Evolutionary conservation across 2,113 vertebrate genomes (phyloP).

Genomic region (Esox niger): DNA sequence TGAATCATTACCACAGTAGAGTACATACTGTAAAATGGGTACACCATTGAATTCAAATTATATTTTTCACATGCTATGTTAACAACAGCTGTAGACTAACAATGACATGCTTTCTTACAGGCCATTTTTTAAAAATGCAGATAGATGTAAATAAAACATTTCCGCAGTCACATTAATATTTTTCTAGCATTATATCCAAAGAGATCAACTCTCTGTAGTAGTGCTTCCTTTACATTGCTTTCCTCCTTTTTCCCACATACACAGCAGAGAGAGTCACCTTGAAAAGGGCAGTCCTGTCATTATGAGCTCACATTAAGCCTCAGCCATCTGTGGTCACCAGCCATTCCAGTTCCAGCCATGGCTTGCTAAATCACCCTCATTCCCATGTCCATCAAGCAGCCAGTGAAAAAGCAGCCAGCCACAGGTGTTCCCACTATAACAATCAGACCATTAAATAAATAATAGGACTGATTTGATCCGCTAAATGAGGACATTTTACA

Average conservation of each 20-base stretch:
- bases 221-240: slow-evolving; percentile 9
- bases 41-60: no score
- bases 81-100: no score
- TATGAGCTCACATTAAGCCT: slow-evolving; percentile 48
- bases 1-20: no score
- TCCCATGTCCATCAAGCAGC: slow-evolving; percentile 52
- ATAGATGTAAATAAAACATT: no score
- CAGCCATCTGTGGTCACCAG: slow-evolving; percentile 63
- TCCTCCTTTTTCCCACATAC: slow-evolving; percentile 11
- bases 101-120: no score
- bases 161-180: no score
- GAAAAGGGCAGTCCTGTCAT: slow-evolving; percentile 48
- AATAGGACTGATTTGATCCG: no score
- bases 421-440: slow-evolving; percentile 43
- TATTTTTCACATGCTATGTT: no score
- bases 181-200: neutral
- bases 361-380: slow-evolving; percentile 39
- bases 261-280: slow-evolving; percentile 57
- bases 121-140: no score
- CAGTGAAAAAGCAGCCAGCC: slow-evolving; percentile 51
- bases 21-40: no score
- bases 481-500: slow-evolving; percentile 15
- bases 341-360: slow-evolving; percentile 43
- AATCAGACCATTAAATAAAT: neutral
- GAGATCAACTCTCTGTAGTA: neutral